Base-by-base conservation (phyloP, 1,140 invertebrate genomes). In the Cotesia typhae region DNA sequence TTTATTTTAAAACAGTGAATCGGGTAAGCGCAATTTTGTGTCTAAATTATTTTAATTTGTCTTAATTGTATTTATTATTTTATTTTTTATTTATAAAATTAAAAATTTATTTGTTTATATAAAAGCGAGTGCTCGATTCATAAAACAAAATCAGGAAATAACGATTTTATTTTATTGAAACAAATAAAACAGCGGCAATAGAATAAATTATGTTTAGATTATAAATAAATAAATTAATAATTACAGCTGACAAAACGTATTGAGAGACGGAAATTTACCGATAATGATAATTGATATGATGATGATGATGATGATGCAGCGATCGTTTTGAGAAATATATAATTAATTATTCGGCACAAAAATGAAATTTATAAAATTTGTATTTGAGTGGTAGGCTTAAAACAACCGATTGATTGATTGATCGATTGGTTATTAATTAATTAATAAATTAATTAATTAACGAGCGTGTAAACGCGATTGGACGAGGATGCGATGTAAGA, bases 301-400 rank as follows among this genome's bases (percentile, higher is more conserved):
- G 14, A 38, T 57, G 53, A 61, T 51, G 28, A 28, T 28, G 28
- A 28, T 28, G 28, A 28, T 28, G 28, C 28, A 28, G 28, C 28
- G 28, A 28, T 47, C 41, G 10, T 47, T 47, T 47, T 47, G 41
- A 47, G 9, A 47, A 47, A 47, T 47, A 47, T 47, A 7, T 52
- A 76, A 75, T 64, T 5, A 35, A 47, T 20, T 55, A 68, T 63
- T 41, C 61, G 64, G 14, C 70, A 60, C n/a, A 53, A 53, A 65
- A 66, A 41, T 63, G 75, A 80, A 78, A 81, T 79, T 79, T 73
- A 57, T 76, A 75, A 57, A 78, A 79, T 52, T 65, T 77, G 72
- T 79, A 79, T 78, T 77, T 76, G 78, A 80, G 69, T 76, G 76
- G 60, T 79, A 67, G 41, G 41, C 10, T 47, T 47, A 47, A 47